These are phyloP conservation scores for Eumacrocentrus americanus DNA, from an alignment of 2,888 invertebrate genomes.

Conservation along the genomic window DNA sequence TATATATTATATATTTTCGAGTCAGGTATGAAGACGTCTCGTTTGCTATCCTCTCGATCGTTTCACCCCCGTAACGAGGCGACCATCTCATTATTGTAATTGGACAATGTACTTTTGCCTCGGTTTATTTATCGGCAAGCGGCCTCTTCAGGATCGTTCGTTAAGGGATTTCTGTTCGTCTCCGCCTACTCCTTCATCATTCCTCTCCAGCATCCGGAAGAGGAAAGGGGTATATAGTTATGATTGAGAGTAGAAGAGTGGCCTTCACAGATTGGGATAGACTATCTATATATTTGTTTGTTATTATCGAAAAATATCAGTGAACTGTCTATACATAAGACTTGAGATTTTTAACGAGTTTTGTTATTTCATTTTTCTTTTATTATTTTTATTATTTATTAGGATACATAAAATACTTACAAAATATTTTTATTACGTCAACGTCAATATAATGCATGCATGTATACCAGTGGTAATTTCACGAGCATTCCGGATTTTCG, in stretches of 20 bases:
- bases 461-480: neutral
- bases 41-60: conserved; percentile 23
- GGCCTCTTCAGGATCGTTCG: conserved; percentile 24
- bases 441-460: neutral
- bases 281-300: conserved; percentile 2
- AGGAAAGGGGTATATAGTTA: neutral
- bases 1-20: too few relatives aligned
- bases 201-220: neutral
- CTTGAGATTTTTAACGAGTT: neutral
- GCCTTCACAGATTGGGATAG: neutral
- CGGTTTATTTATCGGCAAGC: conserved; percentile 41
- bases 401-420: too few relatives aligned
- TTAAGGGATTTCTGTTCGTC: conserved; percentile 35
- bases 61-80: conserved; percentile 17
- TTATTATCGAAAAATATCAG: neutral
- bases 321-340: neutral
- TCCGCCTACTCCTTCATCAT: neutral
- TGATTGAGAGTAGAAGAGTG: neutral
- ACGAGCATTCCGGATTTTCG: conserved; percentile 9
- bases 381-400: neutral
- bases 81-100: conserved; percentile 51
- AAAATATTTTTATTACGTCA: neutral
- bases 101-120: conserved; percentile 48
- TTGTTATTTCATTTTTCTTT: neutral
- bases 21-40: too few relatives aligned